Conservation (phyloP, 2,113 vertebrate species). For the Mobula birostris region DNA sequence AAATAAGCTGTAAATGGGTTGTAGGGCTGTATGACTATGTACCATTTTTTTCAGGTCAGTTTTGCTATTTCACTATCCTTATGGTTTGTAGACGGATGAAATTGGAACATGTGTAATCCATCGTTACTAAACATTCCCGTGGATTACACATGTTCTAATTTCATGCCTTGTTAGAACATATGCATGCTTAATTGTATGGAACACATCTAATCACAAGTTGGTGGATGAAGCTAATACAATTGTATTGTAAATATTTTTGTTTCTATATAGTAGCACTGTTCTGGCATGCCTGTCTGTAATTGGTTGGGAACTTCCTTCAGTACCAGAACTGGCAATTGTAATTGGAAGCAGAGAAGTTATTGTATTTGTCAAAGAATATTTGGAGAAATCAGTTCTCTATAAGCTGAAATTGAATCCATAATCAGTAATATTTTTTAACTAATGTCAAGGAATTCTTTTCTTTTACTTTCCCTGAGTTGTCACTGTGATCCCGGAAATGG, state of each 20-base stretch:
- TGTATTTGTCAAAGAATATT: conserved; percentile 43
- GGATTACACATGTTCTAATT: no score
- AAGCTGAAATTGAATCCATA: conserved; percentile 43
- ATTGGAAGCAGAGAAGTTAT: conserved; percentile 43
- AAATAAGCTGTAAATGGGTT: no score
- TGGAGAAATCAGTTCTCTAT: conserved; percentile 39
- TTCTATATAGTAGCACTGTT: conserved; percentile 10
- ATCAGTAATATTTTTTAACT: conserved; percentile 39
- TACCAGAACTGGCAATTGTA: conserved; percentile 40
- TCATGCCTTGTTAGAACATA: background rate
- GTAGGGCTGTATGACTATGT: no score
- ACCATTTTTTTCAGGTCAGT: background rate
- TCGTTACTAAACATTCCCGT: background rate
- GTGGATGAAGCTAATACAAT: background rate
- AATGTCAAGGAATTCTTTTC: conserved; percentile 5
- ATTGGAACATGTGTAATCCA: background rate
- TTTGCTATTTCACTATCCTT: background rate
- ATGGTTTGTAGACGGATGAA: background rate
- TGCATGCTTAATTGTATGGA: conserved; percentile 39
- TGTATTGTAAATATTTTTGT: conserved; percentile 33
- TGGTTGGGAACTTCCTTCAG: conserved; percentile 39
- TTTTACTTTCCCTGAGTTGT: background rate
- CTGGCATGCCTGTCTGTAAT: conserved; percentile 38
- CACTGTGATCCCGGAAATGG: background rate
- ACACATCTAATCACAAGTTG: conserved; percentile 39